These are phyloP conservation scores for Melanerpes aurifrons DNA, from an alignment of 2,113 vertebrate species.

Conservation along the genomic window DNA sequence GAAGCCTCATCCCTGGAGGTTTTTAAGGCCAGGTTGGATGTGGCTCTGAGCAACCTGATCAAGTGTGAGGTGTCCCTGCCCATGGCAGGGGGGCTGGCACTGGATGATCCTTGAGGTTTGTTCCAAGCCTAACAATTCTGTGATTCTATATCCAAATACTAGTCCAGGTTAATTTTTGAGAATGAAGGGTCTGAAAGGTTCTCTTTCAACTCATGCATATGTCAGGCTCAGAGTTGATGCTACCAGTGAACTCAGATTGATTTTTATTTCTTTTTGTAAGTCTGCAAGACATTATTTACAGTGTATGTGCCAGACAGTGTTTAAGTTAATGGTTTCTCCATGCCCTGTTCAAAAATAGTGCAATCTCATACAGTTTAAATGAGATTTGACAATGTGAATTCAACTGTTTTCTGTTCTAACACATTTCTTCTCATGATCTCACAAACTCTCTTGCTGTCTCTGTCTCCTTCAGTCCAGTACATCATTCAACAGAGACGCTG, in stretches of 20 bases:
- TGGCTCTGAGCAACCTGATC: too few relatives aligned
- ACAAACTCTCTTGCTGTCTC: not conserved
- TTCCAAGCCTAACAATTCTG: too few relatives aligned
- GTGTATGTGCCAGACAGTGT: not conserved
- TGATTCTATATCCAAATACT: not conserved
- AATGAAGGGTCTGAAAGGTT: not conserved
- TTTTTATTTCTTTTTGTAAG: not conserved
- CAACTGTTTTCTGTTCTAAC: not conserved
- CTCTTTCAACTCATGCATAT: not conserved
- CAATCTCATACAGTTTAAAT: not conserved
- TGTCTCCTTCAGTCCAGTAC: conserved; percentile 87
- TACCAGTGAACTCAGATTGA: not conserved
- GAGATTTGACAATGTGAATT: not conserved
- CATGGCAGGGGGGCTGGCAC: too few relatives aligned
- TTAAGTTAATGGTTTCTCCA: not conserved
- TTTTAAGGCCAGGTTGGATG: too few relatives aligned
- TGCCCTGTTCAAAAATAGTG: not conserved
- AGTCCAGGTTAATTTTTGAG: not conserved
- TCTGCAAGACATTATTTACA: not conserved
- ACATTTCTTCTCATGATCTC: not conserved
- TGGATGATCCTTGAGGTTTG: too few relatives aligned
- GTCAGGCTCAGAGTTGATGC: not conserved
- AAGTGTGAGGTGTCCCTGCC: too few relatives aligned
- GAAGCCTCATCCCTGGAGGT: too few relatives aligned
- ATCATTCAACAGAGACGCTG: conserved; percentile 92